phyloP scores from a whole-genome alignment of 2,113 vertebrate species.

The Rhizomys pruinosus region DNA sequence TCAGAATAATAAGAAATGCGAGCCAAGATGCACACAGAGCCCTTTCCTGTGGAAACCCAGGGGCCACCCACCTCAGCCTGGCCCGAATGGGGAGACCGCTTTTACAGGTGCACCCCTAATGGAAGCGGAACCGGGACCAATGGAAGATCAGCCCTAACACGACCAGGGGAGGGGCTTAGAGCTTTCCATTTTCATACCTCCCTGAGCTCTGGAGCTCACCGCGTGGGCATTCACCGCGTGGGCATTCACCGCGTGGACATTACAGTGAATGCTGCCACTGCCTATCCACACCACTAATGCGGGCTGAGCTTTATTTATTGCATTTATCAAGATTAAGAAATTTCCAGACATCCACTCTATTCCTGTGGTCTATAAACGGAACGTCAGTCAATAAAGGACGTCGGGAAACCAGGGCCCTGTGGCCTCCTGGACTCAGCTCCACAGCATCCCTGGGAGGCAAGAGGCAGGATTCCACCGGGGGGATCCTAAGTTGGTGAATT shows the following conservation, averaged over 20 bases:
- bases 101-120: not conserved
- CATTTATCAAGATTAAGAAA: not conserved
- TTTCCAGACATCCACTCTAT: not conserved
- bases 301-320: not conserved
- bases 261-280: too few species aligned
- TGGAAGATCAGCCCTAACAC: not conserved
- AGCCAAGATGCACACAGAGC: not conserved
- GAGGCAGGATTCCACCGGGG: not conserved
- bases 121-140: not conserved
- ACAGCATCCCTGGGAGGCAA: not conserved
- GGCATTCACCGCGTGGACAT: too few species aligned
- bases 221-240: too few species aligned
- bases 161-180: not conserved
- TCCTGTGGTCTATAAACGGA: not conserved
- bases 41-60: not conserved
- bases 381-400: too few species aligned
- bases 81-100: not conserved
- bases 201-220: too few species aligned
- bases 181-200: not conserved
- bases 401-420: not conserved
- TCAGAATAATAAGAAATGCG: not conserved
- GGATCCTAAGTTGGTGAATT: not conserved
- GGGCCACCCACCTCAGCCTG: not conserved
- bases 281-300: not conserved
- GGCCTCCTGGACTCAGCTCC: not conserved